Percentiles rank a stretch among this genome's conserved stretches.
phyloP scores from a whole-genome alignment of 2,797 vertebrate genomes.

The Sardinella longiceps region DNA sequence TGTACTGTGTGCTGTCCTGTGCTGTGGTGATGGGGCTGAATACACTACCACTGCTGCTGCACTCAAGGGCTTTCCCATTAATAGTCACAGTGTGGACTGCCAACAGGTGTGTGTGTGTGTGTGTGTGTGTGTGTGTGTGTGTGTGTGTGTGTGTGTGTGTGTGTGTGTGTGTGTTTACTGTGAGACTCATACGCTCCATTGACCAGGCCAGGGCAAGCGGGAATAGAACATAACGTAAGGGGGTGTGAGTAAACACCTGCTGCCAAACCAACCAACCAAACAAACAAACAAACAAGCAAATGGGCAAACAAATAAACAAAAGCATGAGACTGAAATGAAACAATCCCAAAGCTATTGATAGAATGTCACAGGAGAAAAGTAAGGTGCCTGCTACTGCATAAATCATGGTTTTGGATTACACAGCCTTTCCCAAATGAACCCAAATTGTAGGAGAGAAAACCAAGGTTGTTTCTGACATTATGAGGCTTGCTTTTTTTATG shows the following conservation, averaged over 20 bases:
- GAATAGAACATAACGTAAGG: background rate
- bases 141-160: constrained; percentile 33
- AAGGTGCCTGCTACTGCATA: background rate
- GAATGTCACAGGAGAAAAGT: background rate
- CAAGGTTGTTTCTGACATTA: background rate
- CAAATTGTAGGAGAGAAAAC: background rate
- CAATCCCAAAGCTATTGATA: background rate
- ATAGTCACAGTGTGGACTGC: background rate
- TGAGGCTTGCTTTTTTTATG: background rate
- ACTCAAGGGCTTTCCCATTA: background rate
- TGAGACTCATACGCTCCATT: background rate
- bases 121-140: constrained; percentile 35
- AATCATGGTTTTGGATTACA: background rate
- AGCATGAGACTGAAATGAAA: background rate
- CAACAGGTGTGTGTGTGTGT: constrained; percentile 23
- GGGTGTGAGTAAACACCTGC: background rate
- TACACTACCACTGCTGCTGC: background rate
- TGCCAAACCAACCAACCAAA: background rate
- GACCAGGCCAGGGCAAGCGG: background rate
- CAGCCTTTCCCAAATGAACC: background rate
- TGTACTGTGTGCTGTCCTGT: too few species aligned
- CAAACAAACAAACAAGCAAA: background rate
- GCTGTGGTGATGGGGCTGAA: background rate
- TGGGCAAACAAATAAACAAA: too few species aligned
- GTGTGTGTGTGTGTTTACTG: constrained; percentile 30